Conservation (phyloP, 2,888 invertebrate species). For the Cordilura impudica region DNA sequence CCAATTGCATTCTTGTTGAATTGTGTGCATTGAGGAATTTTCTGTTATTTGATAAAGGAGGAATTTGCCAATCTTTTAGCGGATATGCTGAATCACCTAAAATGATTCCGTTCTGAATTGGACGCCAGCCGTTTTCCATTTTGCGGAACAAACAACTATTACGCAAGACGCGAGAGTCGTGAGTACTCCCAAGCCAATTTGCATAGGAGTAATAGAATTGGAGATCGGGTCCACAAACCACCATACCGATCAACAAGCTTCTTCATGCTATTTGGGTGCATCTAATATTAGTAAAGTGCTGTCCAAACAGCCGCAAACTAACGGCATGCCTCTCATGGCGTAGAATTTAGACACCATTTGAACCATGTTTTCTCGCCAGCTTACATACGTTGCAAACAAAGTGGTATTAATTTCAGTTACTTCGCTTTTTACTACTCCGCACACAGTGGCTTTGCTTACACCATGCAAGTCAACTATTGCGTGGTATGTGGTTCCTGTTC, state of each 20-base stretch:
- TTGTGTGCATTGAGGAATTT: no score
- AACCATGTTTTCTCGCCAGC: neutral
- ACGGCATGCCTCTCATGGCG: no score
- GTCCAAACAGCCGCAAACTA: no score
- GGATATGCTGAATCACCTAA: constrained; percentile 4
- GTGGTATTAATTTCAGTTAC: constrained; percentile 4
- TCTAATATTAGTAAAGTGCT: constrained; percentile 24
- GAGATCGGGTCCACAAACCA: no score
- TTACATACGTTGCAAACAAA: constrained; percentile 9
- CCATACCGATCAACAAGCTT: constrained; percentile 21
- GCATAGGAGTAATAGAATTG: constrained; percentile 18
- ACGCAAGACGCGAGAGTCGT: neutral
- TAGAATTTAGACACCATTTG: neutral
- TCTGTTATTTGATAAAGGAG: no score
- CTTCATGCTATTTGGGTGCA: constrained; percentile 27
- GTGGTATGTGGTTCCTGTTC: constrained; percentile 4
- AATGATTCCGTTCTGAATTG: neutral
- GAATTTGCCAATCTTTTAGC: neutral
- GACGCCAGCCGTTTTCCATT: constrained; percentile 30
- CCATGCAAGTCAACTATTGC: constrained; percentile 11
- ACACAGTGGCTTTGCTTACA: constrained; percentile 3
- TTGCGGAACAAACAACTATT: constrained; percentile 25
- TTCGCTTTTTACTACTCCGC: constrained; percentile 6
- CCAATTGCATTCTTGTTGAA: no score
- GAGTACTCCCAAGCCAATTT: constrained; percentile 22